Percentiles rank a stretch among this genome's conserved stretches.
These are phyloP conservation scores for Brachionus rubens DNA, from an alignment of 1,140 invertebrate species.

Conservation along the genomic window DNA sequence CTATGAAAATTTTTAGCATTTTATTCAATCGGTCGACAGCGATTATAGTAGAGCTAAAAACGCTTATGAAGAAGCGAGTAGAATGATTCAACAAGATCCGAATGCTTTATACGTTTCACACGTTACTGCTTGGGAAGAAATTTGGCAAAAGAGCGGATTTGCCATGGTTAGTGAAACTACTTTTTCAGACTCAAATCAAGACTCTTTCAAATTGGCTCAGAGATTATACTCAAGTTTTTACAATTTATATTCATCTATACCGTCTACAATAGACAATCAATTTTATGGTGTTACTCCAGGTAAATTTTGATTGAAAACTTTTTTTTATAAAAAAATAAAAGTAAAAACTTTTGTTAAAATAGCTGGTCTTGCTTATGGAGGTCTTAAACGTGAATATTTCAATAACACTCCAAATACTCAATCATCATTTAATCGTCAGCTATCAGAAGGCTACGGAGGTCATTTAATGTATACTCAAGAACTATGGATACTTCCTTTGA, in stretches of 20 bases:
- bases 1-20: no score
- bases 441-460: constrained; percentile 38
- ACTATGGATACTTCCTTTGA: constrained; percentile 25
- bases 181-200: constrained; percentile 15
- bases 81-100: constrained; percentile 38
- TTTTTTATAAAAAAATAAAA: not conserved
- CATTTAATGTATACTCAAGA: constrained; percentile 39
- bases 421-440: constrained; percentile 3
- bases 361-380: constrained; percentile 45
- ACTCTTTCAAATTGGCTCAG: constrained; percentile 29
- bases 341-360: not conserved
- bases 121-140: constrained; percentile 23
- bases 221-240: constrained; percentile 36
- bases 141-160: constrained; percentile 37
- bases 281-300: constrained; percentile 24
- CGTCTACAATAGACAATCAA: constrained; percentile 24
- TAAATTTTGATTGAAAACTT: not conserved
- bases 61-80: constrained; percentile 15
- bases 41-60: constrained; percentile 31
- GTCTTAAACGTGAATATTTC: constrained; percentile 23
- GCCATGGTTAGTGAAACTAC: constrained; percentile 1
- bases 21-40: constrained; percentile 40
- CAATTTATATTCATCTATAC: constrained; percentile 34
- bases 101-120: constrained; percentile 30
- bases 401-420: constrained; percentile 27